Base-by-base conservation (phyloP, 1,140 invertebrate genomes). In the Megalopta genalis region DNA sequence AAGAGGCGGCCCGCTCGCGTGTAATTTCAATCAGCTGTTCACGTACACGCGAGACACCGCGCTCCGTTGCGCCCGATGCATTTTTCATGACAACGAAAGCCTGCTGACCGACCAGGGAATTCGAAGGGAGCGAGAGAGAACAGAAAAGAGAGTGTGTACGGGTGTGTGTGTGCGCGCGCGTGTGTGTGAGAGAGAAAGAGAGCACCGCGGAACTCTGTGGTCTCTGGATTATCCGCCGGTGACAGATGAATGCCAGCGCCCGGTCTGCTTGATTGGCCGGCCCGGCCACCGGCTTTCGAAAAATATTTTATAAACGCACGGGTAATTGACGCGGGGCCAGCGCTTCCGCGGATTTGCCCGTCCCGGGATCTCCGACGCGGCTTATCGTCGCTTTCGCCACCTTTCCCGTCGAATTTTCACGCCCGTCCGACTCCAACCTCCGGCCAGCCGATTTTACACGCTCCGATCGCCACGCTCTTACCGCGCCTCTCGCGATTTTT, bases 21-120 rank as follows among this genome's bases (percentile, higher is more conserved):
- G 67, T 76, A 84, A 80, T 86, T 82, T 82, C 83, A 72, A 85
- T 86, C 85, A 85, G 85, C 85, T 86, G 80, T 86, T 86, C 69
- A 76, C 77, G 66, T 81, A 75, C 83, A 80, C 80, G 84, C 74
- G 66, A 77, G 75, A 71, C 75, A 27, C 12, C 8, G 42, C 27
- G n/a, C 72, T 14, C 42, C 54, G 54, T 52, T 46, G 42, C 69
- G 27, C 54, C 64, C 63, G 49, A 80, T 82, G 65, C 77, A 81
- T 82, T 82, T 82, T 82, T 82, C 77, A 81, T 81, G 65, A 49
- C 57, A 39, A 67, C 66, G 46, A 54, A 78, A 46, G 59, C 21
- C 59, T 4, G 68, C 25, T 27, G 57, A 23, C 39, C 39, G 42
- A 27, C 42, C 14, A 52, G 49, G 49, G 49, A 21, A 60, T 52